A percentile compares a stretch with the other conserved stretches of the same genome.
These are phyloP conservation scores for Chaetops frenatus DNA, from an alignment of 2,113 vertebrate species.

Conservation along the genomic window DNA sequence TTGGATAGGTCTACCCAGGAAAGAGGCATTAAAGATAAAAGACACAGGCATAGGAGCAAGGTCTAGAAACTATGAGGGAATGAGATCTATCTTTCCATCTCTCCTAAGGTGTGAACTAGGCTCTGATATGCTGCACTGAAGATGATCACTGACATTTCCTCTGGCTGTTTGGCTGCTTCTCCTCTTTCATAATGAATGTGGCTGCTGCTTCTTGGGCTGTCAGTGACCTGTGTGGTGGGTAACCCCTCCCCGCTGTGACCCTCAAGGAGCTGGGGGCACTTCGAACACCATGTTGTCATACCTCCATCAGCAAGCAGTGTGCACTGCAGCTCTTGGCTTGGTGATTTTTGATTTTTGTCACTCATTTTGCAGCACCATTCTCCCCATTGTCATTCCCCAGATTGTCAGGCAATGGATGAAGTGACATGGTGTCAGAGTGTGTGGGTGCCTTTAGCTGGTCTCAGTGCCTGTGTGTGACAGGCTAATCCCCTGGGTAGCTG, in stretches of 20 bases:
- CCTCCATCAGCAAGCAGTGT: background rate
- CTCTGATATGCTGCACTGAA: background rate
- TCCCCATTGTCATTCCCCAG: background rate
- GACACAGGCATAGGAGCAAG: background rate
- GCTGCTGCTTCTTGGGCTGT: background rate
- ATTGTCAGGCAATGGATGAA: background rate
- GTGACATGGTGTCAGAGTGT: background rate
- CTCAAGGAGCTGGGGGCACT: background rate
- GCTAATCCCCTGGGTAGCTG: background rate
- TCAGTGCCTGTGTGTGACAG: background rate
- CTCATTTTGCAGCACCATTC: background rate
- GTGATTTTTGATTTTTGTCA: background rate
- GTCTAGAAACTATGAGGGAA: background rate
- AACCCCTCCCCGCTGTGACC: background rate
- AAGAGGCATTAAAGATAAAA: background rate
- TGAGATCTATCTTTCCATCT: background rate
- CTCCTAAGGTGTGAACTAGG: background rate
- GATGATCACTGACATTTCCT: background rate
- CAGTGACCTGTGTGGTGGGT: background rate
- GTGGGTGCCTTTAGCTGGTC: background rate
- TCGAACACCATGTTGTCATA: background rate
- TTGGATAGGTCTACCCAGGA: background rate
- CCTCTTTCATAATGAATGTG: background rate
- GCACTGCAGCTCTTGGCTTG: background rate
- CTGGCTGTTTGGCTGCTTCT: background rate